These are phyloP conservation scores for Sander lucioperca DNA, from an alignment of 2,113 vertebrate genomes.

Conservation along the genomic window DNA sequence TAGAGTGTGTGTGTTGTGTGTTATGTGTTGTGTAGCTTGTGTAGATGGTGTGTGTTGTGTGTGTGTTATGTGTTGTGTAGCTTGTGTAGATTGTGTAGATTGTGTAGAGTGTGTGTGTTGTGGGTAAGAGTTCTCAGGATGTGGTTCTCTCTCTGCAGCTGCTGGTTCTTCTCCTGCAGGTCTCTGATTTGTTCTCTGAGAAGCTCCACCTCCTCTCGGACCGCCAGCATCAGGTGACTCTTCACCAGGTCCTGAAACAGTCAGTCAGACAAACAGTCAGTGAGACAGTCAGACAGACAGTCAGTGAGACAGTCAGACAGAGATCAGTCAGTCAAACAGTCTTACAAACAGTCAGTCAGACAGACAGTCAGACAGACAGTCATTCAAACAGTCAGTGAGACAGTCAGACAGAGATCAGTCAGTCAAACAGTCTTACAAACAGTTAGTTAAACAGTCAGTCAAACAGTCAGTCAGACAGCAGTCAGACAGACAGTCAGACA, in stretches of 20 bases:
- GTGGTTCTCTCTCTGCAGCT: conserved; percentile 85
- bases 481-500: no score
- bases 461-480: no score
- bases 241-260: conserved; percentile 86
- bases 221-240: conserved; percentile 87
- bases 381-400: no score
- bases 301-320: no score
- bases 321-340: no score
- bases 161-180: conserved; percentile 81
- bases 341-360: no score
- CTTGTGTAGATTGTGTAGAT: background rate
- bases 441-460: no score
- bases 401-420: no score
- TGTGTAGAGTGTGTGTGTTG: background rate
- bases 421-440: no score
- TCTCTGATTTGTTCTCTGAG: conserved; percentile 86
- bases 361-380: no score
- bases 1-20: background rate
- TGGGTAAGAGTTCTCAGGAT: conserved; percentile 73
- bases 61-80: background rate
- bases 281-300: no score
- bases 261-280: no score
- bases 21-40: background rate
- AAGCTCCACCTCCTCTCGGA: conserved; percentile 87
- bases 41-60: background rate